Evolutionary conservation across 2,888 invertebrate species (phyloP), one percentile per base, ranked within the genome.

Genomic region (Luffia ferchaultella): DNA sequence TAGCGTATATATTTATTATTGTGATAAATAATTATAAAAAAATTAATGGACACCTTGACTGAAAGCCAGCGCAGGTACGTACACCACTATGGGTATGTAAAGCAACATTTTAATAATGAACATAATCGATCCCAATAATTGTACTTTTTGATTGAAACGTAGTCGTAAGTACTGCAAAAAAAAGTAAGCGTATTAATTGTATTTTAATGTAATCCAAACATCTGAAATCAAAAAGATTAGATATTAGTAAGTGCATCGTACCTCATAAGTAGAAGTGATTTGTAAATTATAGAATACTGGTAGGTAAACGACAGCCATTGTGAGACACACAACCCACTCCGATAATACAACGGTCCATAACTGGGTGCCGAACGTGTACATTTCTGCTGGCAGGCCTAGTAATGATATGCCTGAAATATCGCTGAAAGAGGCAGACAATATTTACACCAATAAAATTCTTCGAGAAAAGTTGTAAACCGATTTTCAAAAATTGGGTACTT

Each of bases 31-130:
- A n/a, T n/a, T n/a, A n/a, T n/a, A n/a, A n/a, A n/a, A n/a, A n/a
- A 41, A 48, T 2, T 3, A 41, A 9, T 17, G n/a, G n/a, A 46
- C 85, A 90, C 90, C 90, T 89, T 93, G 92, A 73, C 90, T 90
- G 62, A 96, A 90, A 1, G 95, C 95, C 61, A 95, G 76, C 1
- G 95, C 93, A 48, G 95, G 95, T 2, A 95, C 95, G 68, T 95
- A 95, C 54, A 96, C 89, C 0, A 95, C 95, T 52, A 95, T 90
- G 1, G 95, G 93, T 68, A 92, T 91, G 68, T 91, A 91, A 16
- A 91, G 82, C 64, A 91, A 63, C 91, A 91, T 90, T 82, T 91
- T 91, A 16, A 89, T 85, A 5, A 91, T 76, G 63, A 91, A 91
- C 63, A 91, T 86, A 46, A 87, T 73, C 0, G 90, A 90, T 50